These are phyloP conservation scores for Hydrotaea cyrtoneurina DNA, from an alignment of 2,888 invertebrate species.

Conservation along the genomic window DNA sequence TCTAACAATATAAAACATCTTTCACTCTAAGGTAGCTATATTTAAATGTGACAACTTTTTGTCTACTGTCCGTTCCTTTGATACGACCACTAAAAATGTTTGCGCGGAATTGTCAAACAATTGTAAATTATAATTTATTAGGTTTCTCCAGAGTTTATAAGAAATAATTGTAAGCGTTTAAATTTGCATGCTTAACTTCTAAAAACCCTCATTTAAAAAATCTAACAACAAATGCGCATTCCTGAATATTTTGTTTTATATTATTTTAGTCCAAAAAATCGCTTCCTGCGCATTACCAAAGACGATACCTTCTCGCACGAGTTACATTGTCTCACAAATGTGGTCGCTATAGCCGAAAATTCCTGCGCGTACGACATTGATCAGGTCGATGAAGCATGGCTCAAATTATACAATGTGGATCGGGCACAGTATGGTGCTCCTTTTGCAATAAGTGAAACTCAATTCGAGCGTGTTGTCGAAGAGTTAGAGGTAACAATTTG, in stretches of 20 bases:
- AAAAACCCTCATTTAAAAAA: too few relatives aligned
- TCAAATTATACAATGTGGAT: slow-evolving; percentile 93
- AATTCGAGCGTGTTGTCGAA: slow-evolving; percentile 94
- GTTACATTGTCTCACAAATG: slow-evolving; percentile 91
- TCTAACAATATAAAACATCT: too few relatives aligned
- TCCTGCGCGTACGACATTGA: slow-evolving; percentile 98
- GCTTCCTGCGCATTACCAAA: slow-evolving; percentile 94
- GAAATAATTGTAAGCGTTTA: too few relatives aligned
- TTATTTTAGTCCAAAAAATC: slow-evolving; percentile 90
- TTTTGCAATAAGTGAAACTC: slow-evolving; percentile 89
- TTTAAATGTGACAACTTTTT: too few relatives aligned
- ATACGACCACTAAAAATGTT: too few relatives aligned
- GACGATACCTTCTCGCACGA: slow-evolving; percentile 93
- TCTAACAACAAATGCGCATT: neutral
- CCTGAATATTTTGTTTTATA: neutral
- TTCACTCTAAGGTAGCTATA: too few relatives aligned
- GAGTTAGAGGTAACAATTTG: slow-evolving; percentile 87
- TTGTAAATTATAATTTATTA: too few relatives aligned
- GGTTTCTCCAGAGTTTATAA: too few relatives aligned
- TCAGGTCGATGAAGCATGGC: slow-evolving; percentile 95
- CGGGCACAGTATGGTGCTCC: slow-evolving; percentile 87
- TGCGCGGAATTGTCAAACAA: too few relatives aligned
- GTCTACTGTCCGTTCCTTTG: too few relatives aligned
- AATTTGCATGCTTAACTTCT: too few relatives aligned
- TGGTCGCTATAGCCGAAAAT: slow-evolving; percentile 93